These are phyloP conservation scores for Aplidium turbinatum DNA, from an alignment of 23 tunicate species.

Conservation along the genomic window DNA sequence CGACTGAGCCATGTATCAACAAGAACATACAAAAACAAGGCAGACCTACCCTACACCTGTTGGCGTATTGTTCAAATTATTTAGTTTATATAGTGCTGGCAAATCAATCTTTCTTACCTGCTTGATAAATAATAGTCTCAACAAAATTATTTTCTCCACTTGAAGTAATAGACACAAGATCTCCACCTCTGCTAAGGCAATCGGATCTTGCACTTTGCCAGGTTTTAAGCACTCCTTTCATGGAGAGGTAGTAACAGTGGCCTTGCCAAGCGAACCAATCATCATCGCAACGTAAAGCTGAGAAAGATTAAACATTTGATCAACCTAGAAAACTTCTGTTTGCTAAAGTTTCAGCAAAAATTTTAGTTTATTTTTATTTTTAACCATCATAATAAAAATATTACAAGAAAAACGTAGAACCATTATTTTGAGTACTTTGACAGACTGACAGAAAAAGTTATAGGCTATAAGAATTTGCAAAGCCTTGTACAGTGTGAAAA, in stretches of 20 bases:
- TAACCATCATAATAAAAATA: too few species aligned
- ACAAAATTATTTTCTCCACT: slow-evolving; percentile 72
- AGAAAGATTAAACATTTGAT: background rate
- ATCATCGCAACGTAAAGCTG: slow-evolving; percentile 65
- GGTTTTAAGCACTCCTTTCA: slow-evolving; percentile 36
- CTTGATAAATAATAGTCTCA: slow-evolving; percentile 41
- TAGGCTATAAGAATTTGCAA: background rate
- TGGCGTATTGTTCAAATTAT: too few species aligned
- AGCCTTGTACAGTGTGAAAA: background rate
- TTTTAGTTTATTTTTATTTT: too few species aligned
- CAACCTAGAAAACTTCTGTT: background rate
- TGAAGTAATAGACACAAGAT: slow-evolving; percentile 51
- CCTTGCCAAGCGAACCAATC: slow-evolving; percentile 81
- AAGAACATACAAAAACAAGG: too few species aligned
- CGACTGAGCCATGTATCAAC: too few species aligned
- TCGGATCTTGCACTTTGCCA: slow-evolving; percentile 72
- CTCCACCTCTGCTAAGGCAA: slow-evolving; percentile 63
- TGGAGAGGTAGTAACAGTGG: slow-evolving; percentile 68
- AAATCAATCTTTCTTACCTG: slow-evolving; percentile 44
- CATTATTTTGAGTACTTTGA: background rate
- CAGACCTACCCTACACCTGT: too few species aligned
- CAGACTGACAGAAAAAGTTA: too few species aligned
- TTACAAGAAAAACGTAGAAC: too few species aligned
- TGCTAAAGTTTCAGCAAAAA: background rate
- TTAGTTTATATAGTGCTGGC: too few species aligned